Percentiles rank a stretch among this genome's conserved stretches.
Conservation (phyloP, 2,797 vertebrate species). For the Notolabrus celidotus region DNA sequence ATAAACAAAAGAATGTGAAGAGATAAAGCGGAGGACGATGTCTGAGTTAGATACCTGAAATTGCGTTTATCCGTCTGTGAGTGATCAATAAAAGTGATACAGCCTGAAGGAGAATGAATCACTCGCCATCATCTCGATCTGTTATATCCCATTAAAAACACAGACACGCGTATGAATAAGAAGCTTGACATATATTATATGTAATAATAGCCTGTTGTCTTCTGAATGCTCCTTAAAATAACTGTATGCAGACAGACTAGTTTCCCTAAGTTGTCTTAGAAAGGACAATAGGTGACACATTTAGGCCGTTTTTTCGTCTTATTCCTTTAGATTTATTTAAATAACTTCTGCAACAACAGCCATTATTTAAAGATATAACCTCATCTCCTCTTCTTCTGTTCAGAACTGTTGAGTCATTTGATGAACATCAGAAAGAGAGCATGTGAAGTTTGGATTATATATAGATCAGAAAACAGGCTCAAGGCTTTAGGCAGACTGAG, state of each 20-base stretch:
- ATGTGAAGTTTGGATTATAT: background rate
- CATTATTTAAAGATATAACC: background rate
- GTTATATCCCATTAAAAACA: constrained; percentile 37
- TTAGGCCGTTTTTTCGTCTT: too few species aligned
- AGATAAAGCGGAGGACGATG: background rate
- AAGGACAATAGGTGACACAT: too few species aligned
- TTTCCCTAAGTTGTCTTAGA: too few species aligned
- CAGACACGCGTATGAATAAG: constrained; percentile 31
- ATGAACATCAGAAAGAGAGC: background rate
- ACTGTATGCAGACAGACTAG: background rate
- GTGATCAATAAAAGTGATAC: constrained; percentile 33
- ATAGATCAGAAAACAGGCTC: constrained; percentile 12
- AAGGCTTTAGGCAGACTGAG: background rate
- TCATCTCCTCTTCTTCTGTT: background rate
- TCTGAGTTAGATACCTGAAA: constrained; percentile 10
- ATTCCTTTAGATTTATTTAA: too few species aligned
- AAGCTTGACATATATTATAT: background rate
- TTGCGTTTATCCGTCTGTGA: constrained; percentile 1
- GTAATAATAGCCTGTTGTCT: constrained; percentile 8
- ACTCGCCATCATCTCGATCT: background rate
- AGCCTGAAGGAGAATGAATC: constrained; percentile 12
- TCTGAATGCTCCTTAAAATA: background rate
- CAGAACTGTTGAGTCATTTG: background rate
- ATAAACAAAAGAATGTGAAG: background rate
- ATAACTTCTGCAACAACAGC: background rate